Conservation (phyloP, 2,888 invertebrate genomes). For the Corbicula japonica region DNA sequence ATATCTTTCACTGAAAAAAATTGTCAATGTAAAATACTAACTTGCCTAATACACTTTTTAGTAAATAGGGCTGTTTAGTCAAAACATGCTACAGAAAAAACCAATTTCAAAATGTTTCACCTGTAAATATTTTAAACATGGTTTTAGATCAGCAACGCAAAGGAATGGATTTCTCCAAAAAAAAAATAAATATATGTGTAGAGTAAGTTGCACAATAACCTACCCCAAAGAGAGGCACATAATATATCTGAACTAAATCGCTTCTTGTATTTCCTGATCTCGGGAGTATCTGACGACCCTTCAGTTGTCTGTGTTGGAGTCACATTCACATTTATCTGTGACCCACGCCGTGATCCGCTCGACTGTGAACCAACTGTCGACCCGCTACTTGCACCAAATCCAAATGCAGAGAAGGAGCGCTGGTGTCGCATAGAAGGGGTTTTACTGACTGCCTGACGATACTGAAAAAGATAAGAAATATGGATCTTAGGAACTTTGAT, state of each 20-base stretch:
- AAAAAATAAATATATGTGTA: neutral
- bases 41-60: too few relatives aligned
- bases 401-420: constrained; percentile 99
- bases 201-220: constrained; percentile 71
- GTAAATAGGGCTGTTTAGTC: too few relatives aligned
- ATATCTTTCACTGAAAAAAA: too few relatives aligned
- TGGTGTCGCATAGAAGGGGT: constrained; percentile 79
- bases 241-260: constrained; percentile 99
- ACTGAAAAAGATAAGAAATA: too few relatives aligned
- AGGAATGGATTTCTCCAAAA: too few relatives aligned
- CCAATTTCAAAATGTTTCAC: too few relatives aligned
- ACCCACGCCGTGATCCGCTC: constrained; percentile 89
- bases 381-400: constrained; percentile 92
- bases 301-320: constrained; percentile 94
- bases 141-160: too few relatives aligned
- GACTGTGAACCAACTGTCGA: constrained; percentile 89
- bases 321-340: constrained; percentile 98
- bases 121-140: too few relatives aligned
- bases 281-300: constrained; percentile 96
- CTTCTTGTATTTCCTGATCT: constrained; percentile 99
- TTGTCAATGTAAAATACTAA: too few relatives aligned
- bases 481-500: too few relatives aligned
- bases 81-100: too few relatives aligned
- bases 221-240: constrained; percentile 99
- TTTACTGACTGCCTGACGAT: constrained; percentile 93